Conservation (phyloP, 2,888 invertebrate species). For the Syrphus vitripennis region DNA sequence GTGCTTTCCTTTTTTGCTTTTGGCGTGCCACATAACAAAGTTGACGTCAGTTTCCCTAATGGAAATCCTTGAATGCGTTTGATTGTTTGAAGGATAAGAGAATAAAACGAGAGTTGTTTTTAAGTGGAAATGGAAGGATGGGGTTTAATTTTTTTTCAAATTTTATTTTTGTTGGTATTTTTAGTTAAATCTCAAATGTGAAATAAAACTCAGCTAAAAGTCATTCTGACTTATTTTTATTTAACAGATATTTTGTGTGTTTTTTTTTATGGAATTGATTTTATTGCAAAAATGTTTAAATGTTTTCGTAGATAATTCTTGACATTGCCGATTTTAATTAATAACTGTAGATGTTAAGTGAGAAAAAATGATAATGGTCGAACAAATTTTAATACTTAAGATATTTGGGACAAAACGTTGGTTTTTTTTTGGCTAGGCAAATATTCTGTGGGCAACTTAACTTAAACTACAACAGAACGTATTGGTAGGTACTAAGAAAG, state of each 20-base stretch:
- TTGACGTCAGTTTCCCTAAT: constrained; percentile 62
- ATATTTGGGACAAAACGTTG: too few species aligned
- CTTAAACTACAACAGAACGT: too few species aligned
- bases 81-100: constrained; percentile 50
- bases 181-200: constrained; percentile 13
- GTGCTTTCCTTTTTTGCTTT: constrained; percentile 5
- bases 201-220: constrained; percentile 48
- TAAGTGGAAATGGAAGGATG: not conserved
- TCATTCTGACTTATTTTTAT: constrained; percentile 1
- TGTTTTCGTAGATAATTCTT: not conserved
- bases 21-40: constrained; percentile 57
- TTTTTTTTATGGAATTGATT: constrained; percentile 56
- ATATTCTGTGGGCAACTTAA: too few species aligned
- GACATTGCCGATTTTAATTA: not conserved
- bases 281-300: constrained; percentile 15
- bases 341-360: too few species aligned
- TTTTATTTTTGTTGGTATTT: not conserved
- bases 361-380: too few species aligned
- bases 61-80: constrained; percentile 68
- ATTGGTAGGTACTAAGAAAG: too few species aligned
- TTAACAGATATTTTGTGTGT: constrained; percentile 28
- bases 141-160: not conserved
- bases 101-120: not conserved
- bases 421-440: too few species aligned
- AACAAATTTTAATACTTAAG: too few species aligned